phyloP scores from a whole-genome alignment of 2,888 invertebrate genomes.

The Reticulitermes lucifugus region DNA sequence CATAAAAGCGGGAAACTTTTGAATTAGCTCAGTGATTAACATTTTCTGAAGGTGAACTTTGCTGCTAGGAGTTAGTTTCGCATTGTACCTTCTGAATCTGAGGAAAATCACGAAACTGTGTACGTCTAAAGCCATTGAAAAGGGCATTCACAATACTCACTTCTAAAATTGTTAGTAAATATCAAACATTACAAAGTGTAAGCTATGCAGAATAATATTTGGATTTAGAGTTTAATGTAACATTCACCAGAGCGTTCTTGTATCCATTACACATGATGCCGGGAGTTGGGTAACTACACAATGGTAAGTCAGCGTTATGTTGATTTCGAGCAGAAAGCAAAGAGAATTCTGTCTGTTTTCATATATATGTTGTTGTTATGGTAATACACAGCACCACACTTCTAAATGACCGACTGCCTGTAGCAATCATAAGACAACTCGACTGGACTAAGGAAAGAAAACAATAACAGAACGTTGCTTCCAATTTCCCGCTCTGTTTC shows the following conservation, averaged over 20 bases:
- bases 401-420: neutral
- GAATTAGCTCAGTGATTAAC: no score
- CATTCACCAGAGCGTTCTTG: conserved; percentile 3
- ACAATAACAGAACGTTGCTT: neutral
- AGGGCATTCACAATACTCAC: no score
- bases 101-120: no score
- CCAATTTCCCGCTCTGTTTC: conserved; percentile 19
- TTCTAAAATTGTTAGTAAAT: neutral
- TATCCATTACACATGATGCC: neutral
- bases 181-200: neutral
- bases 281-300: conserved; percentile 4
- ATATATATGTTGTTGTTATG: neutral
- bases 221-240: neutral
- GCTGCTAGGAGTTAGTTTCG: no score
- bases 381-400: conserved; percentile 1
- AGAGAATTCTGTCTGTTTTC: neutral
- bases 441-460: neutral
- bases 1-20: no score
- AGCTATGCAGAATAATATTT: conserved; percentile 7
- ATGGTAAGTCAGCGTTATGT: neutral
- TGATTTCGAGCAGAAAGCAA: conserved; percentile 11
- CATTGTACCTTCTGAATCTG: no score
- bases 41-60: no score
- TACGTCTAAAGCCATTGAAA: no score
- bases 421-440: neutral